Conservation (phyloP, 2,113 vertebrate genomes). For the Ascaphus truei region DNA sequence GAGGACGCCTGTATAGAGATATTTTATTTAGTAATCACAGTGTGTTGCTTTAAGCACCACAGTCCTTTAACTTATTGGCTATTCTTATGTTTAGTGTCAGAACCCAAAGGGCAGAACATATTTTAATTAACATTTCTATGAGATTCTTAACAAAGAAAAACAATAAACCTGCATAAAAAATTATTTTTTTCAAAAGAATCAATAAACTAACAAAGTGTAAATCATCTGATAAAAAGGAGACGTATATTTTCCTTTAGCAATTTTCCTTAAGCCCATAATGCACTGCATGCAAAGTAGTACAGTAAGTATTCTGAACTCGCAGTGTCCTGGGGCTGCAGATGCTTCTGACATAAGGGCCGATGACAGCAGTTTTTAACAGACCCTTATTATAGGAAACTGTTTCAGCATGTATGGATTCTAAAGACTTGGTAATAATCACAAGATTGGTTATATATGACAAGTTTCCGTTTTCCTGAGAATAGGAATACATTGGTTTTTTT, state of each 20-base stretch:
- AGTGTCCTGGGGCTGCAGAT: neutral
- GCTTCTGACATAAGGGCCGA: neutral
- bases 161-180: no score
- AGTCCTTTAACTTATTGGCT: no score
- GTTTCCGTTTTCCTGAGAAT: neutral
- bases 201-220: no score
- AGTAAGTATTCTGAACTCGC: neutral
- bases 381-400: conserved; percentile 18
- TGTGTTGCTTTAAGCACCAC: no score
- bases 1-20: no score
- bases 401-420: conserved; percentile 13
- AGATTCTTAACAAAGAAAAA: no score
- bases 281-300: neutral
- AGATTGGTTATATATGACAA: neutral
- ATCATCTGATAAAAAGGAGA: no score
- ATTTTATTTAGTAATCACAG: no score
- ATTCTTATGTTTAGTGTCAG: no score
- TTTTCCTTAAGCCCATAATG: neutral
- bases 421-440: conserved; percentile 8
- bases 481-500: neutral
- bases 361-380: conserved; percentile 21
- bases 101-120: neutral
- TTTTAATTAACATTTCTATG: neutral
- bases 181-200: no score
- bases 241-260: neutral